Conservation (phyloP, 2,797 vertebrate species). For the Sparus aurata region DNA sequence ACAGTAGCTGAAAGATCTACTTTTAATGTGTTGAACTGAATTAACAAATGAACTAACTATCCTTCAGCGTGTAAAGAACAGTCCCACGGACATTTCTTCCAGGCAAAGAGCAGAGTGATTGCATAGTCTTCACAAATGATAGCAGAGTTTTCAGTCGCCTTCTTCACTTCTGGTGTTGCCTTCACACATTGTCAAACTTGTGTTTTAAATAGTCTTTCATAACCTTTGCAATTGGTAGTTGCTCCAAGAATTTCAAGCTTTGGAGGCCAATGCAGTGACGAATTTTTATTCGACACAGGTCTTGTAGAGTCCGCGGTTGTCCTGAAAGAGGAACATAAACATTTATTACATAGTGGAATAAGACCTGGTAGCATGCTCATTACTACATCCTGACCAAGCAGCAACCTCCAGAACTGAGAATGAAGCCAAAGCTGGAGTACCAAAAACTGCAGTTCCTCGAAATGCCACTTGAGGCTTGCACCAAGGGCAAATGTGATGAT, state of each 20-base stretch:
- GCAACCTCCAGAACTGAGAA: no score
- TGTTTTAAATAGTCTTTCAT: slow-evolving; percentile 99
- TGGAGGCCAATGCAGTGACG: slow-evolving; percentile 98
- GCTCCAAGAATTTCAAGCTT: slow-evolving; percentile 95
- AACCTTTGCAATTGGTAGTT: slow-evolving; percentile 97
- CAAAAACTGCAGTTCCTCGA: no score
- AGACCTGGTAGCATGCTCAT: not conserved
- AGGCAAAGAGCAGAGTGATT: slow-evolving; percentile 89
- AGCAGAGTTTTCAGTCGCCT: slow-evolving; percentile 80
- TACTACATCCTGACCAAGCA: not conserved
- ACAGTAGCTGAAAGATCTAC: not conserved
- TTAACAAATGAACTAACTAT: slow-evolving; percentile 17
- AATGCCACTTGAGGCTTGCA: no score
- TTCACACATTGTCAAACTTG: slow-evolving; percentile 97
- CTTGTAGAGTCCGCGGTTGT: slow-evolving; percentile 95
- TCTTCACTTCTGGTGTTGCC: slow-evolving; percentile 51
- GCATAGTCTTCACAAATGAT: slow-evolving; percentile 91
- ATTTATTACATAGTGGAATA: slow-evolving; percentile 1
- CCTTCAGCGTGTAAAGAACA: slow-evolving; percentile 69
- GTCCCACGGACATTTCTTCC: slow-evolving; percentile 85
- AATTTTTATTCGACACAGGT: slow-evolving; percentile 98
- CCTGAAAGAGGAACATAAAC: slow-evolving; percentile 80
- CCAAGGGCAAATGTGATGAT: no score
- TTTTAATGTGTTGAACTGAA: slow-evolving; percentile 7
- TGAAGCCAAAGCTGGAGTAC: no score